A percentile compares a stretch with the other conserved stretches of the same genome.
phyloP scores from a whole-genome alignment of 2,888 invertebrate genomes.

The Harpagoxenus sublaevis region DNA sequence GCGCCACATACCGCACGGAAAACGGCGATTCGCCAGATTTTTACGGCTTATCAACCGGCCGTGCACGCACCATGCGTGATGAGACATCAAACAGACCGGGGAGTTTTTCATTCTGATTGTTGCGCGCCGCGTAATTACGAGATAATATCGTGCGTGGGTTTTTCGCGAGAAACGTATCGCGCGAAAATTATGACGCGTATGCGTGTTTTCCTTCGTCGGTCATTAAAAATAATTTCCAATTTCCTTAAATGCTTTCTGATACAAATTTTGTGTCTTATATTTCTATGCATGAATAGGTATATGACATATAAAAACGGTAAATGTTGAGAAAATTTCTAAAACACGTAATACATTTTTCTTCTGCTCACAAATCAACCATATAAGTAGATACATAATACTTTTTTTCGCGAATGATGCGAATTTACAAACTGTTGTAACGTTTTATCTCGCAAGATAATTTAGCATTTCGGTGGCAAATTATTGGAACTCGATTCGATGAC shows the following conservation, averaged over 20 bases:
- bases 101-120: slow-evolving; percentile 81
- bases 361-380: background rate
- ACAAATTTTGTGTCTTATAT: background rate
- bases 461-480: slow-evolving; percentile 52
- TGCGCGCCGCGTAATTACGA: slow-evolving; percentile 72
- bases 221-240: background rate
- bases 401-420: background rate
- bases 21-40: slow-evolving; percentile 60
- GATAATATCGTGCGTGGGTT: slow-evolving; percentile 71
- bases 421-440: background rate
- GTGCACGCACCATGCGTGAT: slow-evolving; percentile 62
- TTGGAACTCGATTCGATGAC: slow-evolving; percentile 54
- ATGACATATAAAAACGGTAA: background rate
- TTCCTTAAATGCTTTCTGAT: background rate
- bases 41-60: slow-evolving; percentile 74
- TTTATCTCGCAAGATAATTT: background rate
- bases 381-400: background rate
- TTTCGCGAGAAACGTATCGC: slow-evolving; percentile 54
- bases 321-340: background rate
- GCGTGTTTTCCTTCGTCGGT: background rate
- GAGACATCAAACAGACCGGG: slow-evolving; percentile 82
- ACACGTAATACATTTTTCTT: background rate
- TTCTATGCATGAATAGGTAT: background rate
- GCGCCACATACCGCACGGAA: slow-evolving; percentile 82
- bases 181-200: slow-evolving; percentile 38